These are phyloP conservation scores for Pseudoips prasinana DNA, from an alignment of 2,888 invertebrate genomes.

Conservation along the genomic window DNA sequence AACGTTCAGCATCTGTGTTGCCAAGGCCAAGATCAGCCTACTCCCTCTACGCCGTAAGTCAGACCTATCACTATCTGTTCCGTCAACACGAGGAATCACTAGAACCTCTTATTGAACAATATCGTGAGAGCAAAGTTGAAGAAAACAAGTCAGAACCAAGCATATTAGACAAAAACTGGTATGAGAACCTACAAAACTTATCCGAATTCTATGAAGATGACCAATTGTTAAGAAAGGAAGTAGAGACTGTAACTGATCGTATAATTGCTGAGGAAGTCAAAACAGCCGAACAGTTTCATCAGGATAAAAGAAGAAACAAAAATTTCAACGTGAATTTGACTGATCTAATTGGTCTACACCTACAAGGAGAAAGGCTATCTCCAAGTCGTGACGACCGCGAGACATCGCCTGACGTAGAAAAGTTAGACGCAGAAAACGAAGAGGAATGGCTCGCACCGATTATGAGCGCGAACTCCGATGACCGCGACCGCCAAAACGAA, in stretches of 20 bases:
- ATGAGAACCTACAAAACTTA: conserved; percentile 67
- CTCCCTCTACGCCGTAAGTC: conserved; percentile 69
- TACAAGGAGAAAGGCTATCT: conserved; percentile 63
- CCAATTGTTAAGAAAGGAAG: conserved; percentile 55
- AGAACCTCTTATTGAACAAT: conserved; percentile 64
- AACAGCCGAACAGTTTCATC: conserved; percentile 35
- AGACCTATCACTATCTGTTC: conserved; percentile 70
- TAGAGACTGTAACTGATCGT: conserved; percentile 62
- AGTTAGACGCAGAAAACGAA: conserved; percentile 53
- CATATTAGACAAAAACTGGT: conserved; percentile 58
- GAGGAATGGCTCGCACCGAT: conserved; percentile 76
- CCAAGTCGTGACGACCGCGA: conserved; percentile 53
- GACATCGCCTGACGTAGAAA: conserved; percentile 55
- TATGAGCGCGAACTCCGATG: conserved; percentile 69
- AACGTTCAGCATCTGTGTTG: conserved; percentile 56
- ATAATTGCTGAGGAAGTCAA: conserved; percentile 56
- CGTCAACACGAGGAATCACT: conserved; percentile 74
- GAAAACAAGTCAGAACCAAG: conserved; percentile 45
- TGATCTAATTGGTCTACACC: conserved; percentile 61
- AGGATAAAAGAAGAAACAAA: conserved; percentile 39
- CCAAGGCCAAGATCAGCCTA: conserved; percentile 68
- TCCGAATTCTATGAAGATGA: conserved; percentile 79
- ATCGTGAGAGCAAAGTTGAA: conserved; percentile 50
- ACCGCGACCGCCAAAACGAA: conserved; percentile 47
- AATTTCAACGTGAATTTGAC: conserved; percentile 74